Conservation (phyloP, 1,140 invertebrate species). For the Oryctes rhinoceros region DNA sequence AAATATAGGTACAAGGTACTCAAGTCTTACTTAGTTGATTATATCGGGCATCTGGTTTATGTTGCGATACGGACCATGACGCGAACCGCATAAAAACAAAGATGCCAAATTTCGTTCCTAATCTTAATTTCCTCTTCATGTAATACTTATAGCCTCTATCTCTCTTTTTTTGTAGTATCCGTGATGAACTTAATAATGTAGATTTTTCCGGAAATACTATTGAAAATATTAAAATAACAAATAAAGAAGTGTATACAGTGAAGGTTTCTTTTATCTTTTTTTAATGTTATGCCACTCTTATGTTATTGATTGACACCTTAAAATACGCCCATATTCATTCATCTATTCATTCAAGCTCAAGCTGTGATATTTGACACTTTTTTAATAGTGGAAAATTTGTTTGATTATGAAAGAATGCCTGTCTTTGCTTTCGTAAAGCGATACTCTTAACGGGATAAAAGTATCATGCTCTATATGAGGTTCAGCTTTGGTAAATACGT, state of each 20-base stretch:
- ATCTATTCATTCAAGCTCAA: not conserved
- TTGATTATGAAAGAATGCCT: not conserved
- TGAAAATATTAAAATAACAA: too few species aligned
- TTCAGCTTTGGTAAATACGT: too few species aligned
- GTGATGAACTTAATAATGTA: not conserved
- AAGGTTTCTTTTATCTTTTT: too few species aligned
- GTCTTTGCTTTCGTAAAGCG: not conserved
- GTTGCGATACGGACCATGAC: constrained; percentile 20
- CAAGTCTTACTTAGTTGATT: constrained; percentile 39
- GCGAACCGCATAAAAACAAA: constrained; percentile 28
- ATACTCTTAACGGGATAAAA: not conserved
- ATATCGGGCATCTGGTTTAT: constrained; percentile 25
- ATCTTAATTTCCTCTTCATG: constrained; percentile 5
- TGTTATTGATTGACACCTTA: not conserved
- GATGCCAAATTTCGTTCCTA: constrained; percentile 28
- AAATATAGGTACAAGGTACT: constrained; percentile 36
- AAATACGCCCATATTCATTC: not conserved
- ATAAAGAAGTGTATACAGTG: too few species aligned
- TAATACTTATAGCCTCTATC: not conserved
- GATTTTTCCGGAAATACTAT: too few species aligned
- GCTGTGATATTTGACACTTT: constrained; percentile 3
- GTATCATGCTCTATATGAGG: too few species aligned
- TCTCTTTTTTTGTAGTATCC: not conserved
- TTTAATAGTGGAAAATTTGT: constrained; percentile 4
- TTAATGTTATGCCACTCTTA: too few species aligned